Evolutionary conservation across 2,113 vertebrate species (phyloP).

Genomic region (Gasterosteus aculeatus): DNA sequence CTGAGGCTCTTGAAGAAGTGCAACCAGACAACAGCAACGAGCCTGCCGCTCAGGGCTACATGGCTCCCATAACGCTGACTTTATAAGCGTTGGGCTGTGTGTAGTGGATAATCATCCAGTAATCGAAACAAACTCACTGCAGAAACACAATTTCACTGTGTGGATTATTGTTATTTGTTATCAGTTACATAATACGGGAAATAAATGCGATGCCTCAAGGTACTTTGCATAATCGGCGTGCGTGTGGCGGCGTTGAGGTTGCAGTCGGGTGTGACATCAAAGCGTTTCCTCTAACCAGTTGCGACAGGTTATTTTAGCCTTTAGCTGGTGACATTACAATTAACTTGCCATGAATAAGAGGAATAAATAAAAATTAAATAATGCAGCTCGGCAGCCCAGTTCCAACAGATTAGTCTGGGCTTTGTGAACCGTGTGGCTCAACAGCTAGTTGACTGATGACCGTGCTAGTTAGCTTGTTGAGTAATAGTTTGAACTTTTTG

Average conservation of each 20-base stretch:
- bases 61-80: conserved; percentile 13
- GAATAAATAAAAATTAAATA: neutral
- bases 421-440: neutral
- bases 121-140: conserved; percentile 14
- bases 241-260: neutral
- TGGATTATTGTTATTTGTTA: conserved; percentile 17
- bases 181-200: conserved; percentile 3
- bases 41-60: conserved; percentile 14
- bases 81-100: neutral
- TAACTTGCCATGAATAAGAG: neutral
- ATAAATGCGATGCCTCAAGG: neutral
- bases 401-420: neutral
- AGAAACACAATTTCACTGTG: conserved; percentile 4
- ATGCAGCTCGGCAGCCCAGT: neutral
- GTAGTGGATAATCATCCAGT: neutral
- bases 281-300: conserved; percentile 35
- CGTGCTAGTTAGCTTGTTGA: neutral
- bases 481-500: neutral
- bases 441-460: neutral
- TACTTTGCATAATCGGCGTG: neutral
- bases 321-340: neutral
- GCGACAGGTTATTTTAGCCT: conserved; percentile 33
- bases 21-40: conserved; percentile 31
- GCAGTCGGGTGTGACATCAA: conserved; percentile 22
- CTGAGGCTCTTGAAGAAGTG: conserved; percentile 19